Base-by-base conservation (phyloP, 92 coral and sea anemone genomes). In the Porites rus region DNA sequence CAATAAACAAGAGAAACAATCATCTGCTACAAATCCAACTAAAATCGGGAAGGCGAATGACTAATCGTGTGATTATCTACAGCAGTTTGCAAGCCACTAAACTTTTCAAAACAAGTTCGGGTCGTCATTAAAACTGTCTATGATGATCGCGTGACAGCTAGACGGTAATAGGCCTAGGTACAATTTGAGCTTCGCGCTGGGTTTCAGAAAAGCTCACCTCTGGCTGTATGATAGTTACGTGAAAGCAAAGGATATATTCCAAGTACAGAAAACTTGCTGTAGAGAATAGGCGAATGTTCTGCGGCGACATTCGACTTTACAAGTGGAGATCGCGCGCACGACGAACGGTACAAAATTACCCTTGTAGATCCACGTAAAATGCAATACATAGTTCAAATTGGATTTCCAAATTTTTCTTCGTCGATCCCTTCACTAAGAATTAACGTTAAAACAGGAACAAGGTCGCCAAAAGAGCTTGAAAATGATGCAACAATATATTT, bases 281-380 rank as follows among this genome's bases (percentile, higher is more conserved):
- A 83, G 38, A 83, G 65, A 73, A 74, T 63, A 8, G 73, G 87
- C 2, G 74, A 83, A 12, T 8, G 24, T 25, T 74, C 75, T 43
- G 77, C 9, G 10, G 59, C 56, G 1, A 16, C 22, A 4, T 19
- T 60, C 31, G 86, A 54, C n/a, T 70, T 81, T 19, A 69, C 59
- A 10, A 58, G 20, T 1, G 69, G 12, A 58, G 77, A 31, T 54
- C 76, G 54, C 38, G 73, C 18, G 77, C 13, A 58, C 21, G 74
- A 81, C 21, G 74, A 81, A 58, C 12, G 58, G 69, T 38, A 69
- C 69, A 51, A 71, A 28, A 81, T 13, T 62, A 56, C 8, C 58
- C 66, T 17, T 52, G 66, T 68, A 12, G 86, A 68, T 70, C 78
- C 59, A 52, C 86, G 86, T 0, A 81, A 70, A 18, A 70, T n/a